A percentile compares a stretch with the other conserved stretches of the same genome.
Evolutionary conservation across 2,113 vertebrate genomes (phyloP).

Genomic region (Xyliphius kryptos): DNA sequence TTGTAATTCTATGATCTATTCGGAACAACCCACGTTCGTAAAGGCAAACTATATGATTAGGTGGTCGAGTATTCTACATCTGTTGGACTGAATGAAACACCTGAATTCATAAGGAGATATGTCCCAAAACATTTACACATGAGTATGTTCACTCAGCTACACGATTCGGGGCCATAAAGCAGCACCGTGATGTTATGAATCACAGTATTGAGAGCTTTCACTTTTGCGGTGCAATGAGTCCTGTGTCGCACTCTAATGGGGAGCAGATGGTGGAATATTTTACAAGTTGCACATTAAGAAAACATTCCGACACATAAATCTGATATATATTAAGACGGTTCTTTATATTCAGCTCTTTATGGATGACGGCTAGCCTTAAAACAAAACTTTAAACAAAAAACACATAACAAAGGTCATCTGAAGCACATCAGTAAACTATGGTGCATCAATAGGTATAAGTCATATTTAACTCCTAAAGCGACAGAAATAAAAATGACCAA

Average conservation of each 20-base stretch:
- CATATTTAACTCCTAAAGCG: no score
- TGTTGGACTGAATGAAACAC: no score
- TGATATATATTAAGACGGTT: constrained; percentile 51
- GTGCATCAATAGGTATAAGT: background rate
- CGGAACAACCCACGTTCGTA: no score
- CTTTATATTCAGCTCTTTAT: constrained; percentile 2
- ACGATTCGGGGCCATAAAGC: constrained; percentile 57
- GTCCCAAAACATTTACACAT: background rate
- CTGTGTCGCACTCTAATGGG: constrained; percentile 56
- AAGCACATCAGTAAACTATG: background rate
- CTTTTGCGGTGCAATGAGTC: constrained; percentile 59
- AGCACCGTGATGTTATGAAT: constrained; percentile 59
- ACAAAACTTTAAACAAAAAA: background rate
- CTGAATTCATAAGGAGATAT: no score
- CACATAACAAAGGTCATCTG: constrained; percentile 10
- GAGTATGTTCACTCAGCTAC: constrained; percentile 16
- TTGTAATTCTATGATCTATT: no score
- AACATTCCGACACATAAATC: constrained; percentile 69
- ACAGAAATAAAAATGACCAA: no score
- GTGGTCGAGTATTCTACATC: no score
- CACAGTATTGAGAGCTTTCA: constrained; percentile 61
- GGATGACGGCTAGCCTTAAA: background rate
- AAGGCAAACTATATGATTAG: no score
- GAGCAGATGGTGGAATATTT: constrained; percentile 70
- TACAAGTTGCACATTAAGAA: constrained; percentile 68